Percentiles rank a stretch among this genome's conserved stretches.
Evolutionary conservation across 2,888 invertebrate genomes (phyloP).

Genomic region (Ichneumoninae sp.): DNA sequence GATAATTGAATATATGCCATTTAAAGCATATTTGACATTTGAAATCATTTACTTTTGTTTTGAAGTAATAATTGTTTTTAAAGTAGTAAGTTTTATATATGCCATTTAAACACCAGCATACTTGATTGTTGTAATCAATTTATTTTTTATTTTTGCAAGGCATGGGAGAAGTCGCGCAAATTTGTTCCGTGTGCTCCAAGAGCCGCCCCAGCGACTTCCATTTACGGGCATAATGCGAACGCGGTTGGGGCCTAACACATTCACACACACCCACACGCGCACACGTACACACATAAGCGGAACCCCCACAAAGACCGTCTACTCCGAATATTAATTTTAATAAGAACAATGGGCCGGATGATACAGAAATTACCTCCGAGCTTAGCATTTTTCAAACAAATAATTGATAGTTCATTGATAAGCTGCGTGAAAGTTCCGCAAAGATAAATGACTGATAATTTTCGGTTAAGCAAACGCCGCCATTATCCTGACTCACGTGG

Average conservation of each 20-base stretch:
- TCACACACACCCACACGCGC: not conserved
- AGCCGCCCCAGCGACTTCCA: conserved; percentile 43
- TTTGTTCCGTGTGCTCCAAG: not conserved
- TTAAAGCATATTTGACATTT: conserved; percentile 3
- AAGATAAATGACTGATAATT: conserved; percentile 18
- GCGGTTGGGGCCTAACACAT: conserved; percentile 4
- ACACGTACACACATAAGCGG: not conserved
- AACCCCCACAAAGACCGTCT: not conserved
- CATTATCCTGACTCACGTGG: conserved; percentile 64
- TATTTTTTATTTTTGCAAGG: not conserved
- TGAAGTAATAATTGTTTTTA: not conserved
- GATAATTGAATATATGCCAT: conserved; percentile 68
- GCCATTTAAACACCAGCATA: not conserved
- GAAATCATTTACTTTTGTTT: not conserved
- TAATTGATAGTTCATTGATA: not conserved
- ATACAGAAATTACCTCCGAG: not conserved
- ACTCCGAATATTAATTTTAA: not conserved
- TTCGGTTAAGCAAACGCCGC: conserved; percentile 40
- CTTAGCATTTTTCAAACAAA: not conserved
- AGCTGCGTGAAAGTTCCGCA: not conserved
- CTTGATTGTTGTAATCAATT: not conserved
- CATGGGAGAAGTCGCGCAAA: not conserved
- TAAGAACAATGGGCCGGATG: not conserved
- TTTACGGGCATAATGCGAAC: conserved; percentile 66
- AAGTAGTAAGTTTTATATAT: not conserved